Evolutionary conservation across 2,113 vertebrate species (phyloP), one percentile per base, ranked within the genome.

Genomic region (Murina feae): DNA sequence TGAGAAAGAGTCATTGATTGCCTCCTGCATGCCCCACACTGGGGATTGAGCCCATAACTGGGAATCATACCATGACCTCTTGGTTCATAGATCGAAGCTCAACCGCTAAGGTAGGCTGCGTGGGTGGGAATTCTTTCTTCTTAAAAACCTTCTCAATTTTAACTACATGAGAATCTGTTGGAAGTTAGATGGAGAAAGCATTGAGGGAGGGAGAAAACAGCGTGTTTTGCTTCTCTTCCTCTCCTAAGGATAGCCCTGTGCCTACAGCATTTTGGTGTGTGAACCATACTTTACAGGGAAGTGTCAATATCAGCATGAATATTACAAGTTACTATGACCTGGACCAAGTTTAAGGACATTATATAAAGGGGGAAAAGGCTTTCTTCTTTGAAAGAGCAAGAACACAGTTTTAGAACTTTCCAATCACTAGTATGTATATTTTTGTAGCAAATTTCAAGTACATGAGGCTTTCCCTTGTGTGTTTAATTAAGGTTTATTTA

Each of bases 401-500:
- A 78, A 49, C 39, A 32, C 0, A 25, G 20, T 75, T 1, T 79
- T 81, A 86, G 32, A 93, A 78, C 42, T 94, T 86, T 53, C 21
- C 9, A 44, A 17, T 80, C 51, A 90, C 55, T 79, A 25, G 21
- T 66, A 66, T 66, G 14, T 66, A 14, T 66, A n/a, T 66, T n/a
- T 66, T 66, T 66, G 63, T 17, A 76, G 17, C 17, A 94, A 87
- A 9, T 93, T n/a, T 82, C 84, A 85, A 86, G 12, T 90, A 51
- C 11, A 9, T 6, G 17, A 96, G 92, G 65, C 79, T 87, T 93
- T 35, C 8, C 94, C 20, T 16, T 89, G 4, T 2, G 2, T 83
- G 49, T 79, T 97, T 83, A 89, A 47, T 82, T 42, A 87, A 66
- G 42, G 49, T 86, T 39, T 21, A 75, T 97, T 95, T 93, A 20